These are phyloP conservation scores for Probosciger aterrimus DNA, from an alignment of 2,113 vertebrate species.

Conservation along the genomic window DNA sequence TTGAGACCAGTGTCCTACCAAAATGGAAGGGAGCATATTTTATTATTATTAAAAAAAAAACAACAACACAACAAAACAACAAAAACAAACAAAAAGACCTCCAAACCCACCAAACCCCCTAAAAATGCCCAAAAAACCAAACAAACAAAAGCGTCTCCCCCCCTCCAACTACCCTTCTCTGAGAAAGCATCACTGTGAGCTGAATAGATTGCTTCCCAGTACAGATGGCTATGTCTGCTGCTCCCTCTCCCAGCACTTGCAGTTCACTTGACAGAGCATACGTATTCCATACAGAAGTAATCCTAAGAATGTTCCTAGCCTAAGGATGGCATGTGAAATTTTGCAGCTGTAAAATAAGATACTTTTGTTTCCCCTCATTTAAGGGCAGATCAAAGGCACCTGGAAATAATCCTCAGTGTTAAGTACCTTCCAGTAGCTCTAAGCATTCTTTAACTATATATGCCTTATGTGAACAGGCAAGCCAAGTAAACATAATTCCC, in stretches of 20 bases:
- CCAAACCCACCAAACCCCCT: not conserved
- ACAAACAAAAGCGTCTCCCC: not conserved
- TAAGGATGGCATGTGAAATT: not conserved
- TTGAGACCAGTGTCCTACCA: not conserved
- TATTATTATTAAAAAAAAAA: not conserved
- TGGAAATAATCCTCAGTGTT: not conserved
- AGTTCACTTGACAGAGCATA: not conserved
- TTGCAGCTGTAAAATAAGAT: constrained; percentile 1
- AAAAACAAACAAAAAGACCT: not conserved
- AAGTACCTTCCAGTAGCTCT: not conserved
- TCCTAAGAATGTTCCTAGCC: not conserved
- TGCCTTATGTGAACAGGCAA: not conserved
- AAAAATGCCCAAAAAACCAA: not conserved
- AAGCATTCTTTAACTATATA: not conserved
- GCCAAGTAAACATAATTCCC: not conserved
- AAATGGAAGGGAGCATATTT: not conserved
- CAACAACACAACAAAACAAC: accelerated
- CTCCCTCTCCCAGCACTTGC: not conserved
- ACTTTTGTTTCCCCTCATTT: not conserved
- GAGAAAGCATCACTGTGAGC: not conserved
- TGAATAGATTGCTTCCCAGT: not conserved
- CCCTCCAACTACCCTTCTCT: no score
- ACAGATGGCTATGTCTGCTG: not conserved
- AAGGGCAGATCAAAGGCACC: not conserved
- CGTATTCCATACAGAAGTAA: not conserved